A percentile compares a stretch with the other conserved stretches of the same genome.
Conservation (phyloP, 1,140 invertebrate species). For the Drosophila sechellia region DNA sequence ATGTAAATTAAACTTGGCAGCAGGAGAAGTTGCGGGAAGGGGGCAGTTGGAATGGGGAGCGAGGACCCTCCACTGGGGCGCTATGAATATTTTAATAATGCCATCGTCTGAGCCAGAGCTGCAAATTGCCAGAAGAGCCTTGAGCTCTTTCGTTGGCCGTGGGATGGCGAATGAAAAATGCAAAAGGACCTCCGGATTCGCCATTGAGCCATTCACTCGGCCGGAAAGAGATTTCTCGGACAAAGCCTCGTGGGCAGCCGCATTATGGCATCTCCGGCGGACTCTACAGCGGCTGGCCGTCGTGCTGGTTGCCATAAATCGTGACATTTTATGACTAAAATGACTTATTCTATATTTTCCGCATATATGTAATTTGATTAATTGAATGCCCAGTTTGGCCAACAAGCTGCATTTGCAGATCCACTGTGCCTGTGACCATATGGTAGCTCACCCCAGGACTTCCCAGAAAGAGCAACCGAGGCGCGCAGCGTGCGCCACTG, state of each 20-base stretch:
- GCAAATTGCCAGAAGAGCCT: constrained; percentile 68
- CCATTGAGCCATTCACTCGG: constrained; percentile 28
- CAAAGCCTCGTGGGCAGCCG: constrained; percentile 42
- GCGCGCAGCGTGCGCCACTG: constrained; percentile 18
- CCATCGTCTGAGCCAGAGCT: constrained; percentile 36
- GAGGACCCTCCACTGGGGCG: constrained; percentile 18
- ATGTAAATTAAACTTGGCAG: constrained; percentile 74
- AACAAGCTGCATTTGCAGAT: neutral
- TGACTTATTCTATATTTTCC: neutral
- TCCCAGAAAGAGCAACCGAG: constrained; percentile 7
- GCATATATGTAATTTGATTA: neutral
- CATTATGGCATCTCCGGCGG: constrained; percentile 8
- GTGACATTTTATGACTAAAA: neutral
- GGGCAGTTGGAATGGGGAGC: constrained; percentile 1
- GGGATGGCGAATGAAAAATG: constrained; percentile 44
- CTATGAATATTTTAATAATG: constrained; percentile 79
- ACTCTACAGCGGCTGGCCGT: neutral
- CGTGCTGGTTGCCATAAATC: neutral
- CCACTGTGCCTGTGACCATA: constrained; percentile 12
- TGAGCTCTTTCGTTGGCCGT: constrained; percentile 58
- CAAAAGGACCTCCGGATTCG: constrained; percentile 36
- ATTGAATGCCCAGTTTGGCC: neutral
- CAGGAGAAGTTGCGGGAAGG: neutral
- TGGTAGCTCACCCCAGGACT: constrained; percentile 26
- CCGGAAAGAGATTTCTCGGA: constrained; percentile 15